phyloP scores from a whole-genome alignment of 2,888 invertebrate genomes.

The Pogonocherus hispidulus region DNA sequence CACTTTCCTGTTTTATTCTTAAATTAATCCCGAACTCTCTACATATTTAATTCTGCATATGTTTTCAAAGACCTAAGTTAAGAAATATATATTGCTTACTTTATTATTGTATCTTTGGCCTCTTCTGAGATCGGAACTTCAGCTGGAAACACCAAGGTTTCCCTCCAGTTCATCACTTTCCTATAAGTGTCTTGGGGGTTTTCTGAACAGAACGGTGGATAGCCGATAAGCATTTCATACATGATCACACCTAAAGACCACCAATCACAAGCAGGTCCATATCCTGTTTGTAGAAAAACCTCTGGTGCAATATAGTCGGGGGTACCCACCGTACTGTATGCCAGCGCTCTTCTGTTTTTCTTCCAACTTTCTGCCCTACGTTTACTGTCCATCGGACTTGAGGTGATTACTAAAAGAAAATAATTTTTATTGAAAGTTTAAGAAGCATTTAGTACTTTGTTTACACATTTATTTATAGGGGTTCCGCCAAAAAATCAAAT shows the following conservation, averaged over 20 bases:
- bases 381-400: slow-evolving; percentile 95
- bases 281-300: slow-evolving; percentile 98
- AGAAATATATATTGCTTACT: slow-evolving; percentile 55
- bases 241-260: slow-evolving; percentile 99
- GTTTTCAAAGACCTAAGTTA: not conserved
- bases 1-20: too few relatives aligned
- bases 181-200: slow-evolving; percentile 97
- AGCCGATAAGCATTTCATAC: slow-evolving; percentile 99
- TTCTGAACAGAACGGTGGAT: slow-evolving; percentile 99
- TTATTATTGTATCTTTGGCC: slow-evolving; percentile 92
- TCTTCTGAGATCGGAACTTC: slow-evolving; percentile 99
- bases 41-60: too few relatives aligned
- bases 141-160: slow-evolving; percentile 97
- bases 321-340: slow-evolving; percentile 95
- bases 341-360: slow-evolving; percentile 94
- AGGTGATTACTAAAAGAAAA: slow-evolving; percentile 72
- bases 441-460: not conserved
- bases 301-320: slow-evolving; percentile 99
- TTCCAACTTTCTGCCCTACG: slow-evolving; percentile 99
- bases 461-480: too few relatives aligned
- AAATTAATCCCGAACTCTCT: too few relatives aligned
- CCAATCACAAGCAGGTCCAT: slow-evolving; percentile 98
- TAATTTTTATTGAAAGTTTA: too few relatives aligned
- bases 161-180: slow-evolving; percentile 99
- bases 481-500: too few relatives aligned